Percentiles rank a stretch among this genome's conserved stretches.
These are phyloP conservation scores for Diarsia mendica DNA, from an alignment of 2,888 invertebrate genomes.

Conservation along the genomic window DNA sequence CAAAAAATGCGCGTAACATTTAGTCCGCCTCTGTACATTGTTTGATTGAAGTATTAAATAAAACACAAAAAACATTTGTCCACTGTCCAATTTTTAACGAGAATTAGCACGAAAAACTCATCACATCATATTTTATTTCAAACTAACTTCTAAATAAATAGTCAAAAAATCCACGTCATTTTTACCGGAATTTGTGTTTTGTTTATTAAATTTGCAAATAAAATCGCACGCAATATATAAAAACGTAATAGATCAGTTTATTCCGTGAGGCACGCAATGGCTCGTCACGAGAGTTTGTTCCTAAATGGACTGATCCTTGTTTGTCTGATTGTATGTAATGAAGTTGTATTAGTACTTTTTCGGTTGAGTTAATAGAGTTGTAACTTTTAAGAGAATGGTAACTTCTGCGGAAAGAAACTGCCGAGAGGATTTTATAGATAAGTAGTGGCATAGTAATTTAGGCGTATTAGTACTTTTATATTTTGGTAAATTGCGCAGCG, in stretches of 20 bases:
- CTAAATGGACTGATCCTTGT: slow-evolving; percentile 30
- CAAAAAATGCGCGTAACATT: background rate
- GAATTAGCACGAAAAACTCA: slow-evolving; percentile 8
- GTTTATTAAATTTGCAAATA: slow-evolving; percentile 64
- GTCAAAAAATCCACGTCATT: slow-evolving; percentile 27
- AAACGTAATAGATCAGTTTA: slow-evolving; percentile 68
- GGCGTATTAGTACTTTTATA: too few relatives aligned
- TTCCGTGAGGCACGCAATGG: slow-evolving; percentile 71
- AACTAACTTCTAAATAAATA: slow-evolving; percentile 22
- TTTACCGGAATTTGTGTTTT: slow-evolving; percentile 17
- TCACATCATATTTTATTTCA: slow-evolving; percentile 28
- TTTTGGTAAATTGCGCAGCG: too few relatives aligned
- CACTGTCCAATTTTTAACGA: background rate
- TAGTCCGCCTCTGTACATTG: background rate
- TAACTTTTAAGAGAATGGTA: background rate
- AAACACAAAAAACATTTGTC: background rate
- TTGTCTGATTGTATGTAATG: slow-evolving; percentile 40
- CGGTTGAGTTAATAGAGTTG: background rate
- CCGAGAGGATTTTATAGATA: background rate
- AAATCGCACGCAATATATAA: slow-evolving; percentile 57
- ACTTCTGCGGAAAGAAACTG: background rate
- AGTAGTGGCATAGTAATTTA: too few relatives aligned
- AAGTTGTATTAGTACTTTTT: slow-evolving; percentile 23
- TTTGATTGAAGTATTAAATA: background rate
- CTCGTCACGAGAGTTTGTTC: slow-evolving; percentile 36